Percentiles rank a stretch among this genome's conserved stretches.
phyloP scores from a whole-genome alignment of 2,888 invertebrate species.

The Drosophila colorata region DNA sequence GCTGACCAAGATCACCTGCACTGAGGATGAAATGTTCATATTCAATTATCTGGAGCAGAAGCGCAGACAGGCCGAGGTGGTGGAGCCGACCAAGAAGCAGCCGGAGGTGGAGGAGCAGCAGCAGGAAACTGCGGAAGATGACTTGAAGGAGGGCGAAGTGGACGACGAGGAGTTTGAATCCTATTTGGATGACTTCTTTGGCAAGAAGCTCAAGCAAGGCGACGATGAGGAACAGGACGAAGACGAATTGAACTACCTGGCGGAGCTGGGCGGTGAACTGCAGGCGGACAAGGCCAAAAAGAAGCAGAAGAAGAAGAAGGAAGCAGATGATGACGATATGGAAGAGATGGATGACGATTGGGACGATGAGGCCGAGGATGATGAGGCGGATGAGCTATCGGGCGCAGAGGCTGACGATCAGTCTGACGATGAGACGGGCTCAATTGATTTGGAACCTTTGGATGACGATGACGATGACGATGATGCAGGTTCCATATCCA shows the following conservation, averaged over 20 bases:
- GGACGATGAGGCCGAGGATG: conserved; percentile 82
- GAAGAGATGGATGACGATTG: conserved; percentile 82
- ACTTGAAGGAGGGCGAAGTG: conserved; percentile 90
- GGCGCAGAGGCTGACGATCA: conserved; percentile 83
- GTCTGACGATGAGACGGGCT: conserved; percentile 78
- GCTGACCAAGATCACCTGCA: conserved; percentile 89
- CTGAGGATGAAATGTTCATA: conserved; percentile 92
- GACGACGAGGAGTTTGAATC: conserved; percentile 87
- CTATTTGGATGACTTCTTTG: conserved; percentile 86
- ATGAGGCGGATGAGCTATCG: conserved; percentile 58
- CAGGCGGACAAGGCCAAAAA: conserved; percentile 64
- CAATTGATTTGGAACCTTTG: conserved; percentile 72
- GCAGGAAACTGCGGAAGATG: conserved; percentile 84
- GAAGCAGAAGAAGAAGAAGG: conserved; percentile 76
- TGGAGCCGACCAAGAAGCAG: conserved; percentile 69
- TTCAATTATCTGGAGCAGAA: conserved; percentile 88
- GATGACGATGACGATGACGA: conserved; percentile 68
- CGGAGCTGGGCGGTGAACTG: conserved; percentile 87
- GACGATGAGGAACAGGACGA: conserved; percentile 86
- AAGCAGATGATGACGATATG: conserved; percentile 83
- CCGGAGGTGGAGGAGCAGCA: conserved; percentile 75
- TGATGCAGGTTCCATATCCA: conserved; percentile 64
- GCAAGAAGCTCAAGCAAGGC: conserved; percentile 86
- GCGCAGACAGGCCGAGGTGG: conserved; percentile 81
- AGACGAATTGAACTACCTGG: conserved; percentile 89